Conservation (phyloP, 2,888 invertebrate species). For the Tineola bisselliella region DNA sequence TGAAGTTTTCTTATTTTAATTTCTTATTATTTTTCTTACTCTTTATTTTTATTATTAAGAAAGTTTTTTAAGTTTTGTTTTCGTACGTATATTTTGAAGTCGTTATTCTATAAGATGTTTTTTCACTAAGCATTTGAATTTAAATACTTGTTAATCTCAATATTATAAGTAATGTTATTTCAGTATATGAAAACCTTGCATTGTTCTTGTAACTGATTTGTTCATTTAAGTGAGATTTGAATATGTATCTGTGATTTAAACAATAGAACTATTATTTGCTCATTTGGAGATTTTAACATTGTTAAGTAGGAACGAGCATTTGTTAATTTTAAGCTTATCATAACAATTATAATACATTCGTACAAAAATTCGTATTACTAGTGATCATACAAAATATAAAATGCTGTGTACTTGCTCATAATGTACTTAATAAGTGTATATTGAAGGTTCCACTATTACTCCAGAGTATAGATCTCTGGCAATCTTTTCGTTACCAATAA, state of each 20-base stretch:
- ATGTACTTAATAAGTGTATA: too few species aligned
- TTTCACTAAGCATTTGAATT: too few species aligned
- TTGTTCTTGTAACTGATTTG: not conserved
- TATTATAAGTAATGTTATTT: too few species aligned
- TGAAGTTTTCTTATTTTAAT: conserved; percentile 7
- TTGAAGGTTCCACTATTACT: too few species aligned
- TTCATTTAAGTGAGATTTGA: not conserved
- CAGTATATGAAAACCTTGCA: too few species aligned
- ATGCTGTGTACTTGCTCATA: too few species aligned
- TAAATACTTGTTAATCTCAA: too few species aligned
- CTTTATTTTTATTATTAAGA: conserved; percentile 3
- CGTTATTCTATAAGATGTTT: too few species aligned
- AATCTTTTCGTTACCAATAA: not conserved
- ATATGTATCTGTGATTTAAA: not conserved
- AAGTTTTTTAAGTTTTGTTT: conserved; percentile 19
- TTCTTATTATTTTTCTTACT: conserved; percentile 1
- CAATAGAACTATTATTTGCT: not conserved
- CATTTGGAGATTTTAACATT: not conserved
- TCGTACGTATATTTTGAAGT: conserved; percentile 21
- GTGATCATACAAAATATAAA: too few species aligned
- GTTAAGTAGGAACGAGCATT: not conserved
- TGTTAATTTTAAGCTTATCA: too few species aligned
- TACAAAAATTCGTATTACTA: too few species aligned
- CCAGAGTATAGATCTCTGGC: not conserved
- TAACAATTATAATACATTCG: too few species aligned